Conservation (phyloP, 2,797 vertebrate species). For the Parauchenoglanis punctatus region DNA sequence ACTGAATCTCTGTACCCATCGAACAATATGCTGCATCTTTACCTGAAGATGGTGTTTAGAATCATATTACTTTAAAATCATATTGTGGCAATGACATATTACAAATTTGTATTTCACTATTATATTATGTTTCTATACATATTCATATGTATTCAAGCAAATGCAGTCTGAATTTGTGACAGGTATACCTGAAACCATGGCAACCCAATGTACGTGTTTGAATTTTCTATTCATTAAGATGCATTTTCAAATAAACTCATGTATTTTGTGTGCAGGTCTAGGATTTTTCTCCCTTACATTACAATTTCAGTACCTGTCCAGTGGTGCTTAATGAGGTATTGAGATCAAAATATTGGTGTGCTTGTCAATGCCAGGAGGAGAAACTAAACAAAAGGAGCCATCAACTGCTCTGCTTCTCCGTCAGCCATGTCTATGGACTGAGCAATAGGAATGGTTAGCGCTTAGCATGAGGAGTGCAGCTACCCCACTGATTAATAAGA, state of each 20-base stretch:
- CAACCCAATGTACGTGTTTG: background rate
- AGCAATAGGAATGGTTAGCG: slow-evolving; percentile 54
- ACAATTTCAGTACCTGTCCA: background rate
- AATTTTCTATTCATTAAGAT: background rate
- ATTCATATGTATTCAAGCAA: background rate
- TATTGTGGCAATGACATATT: background rate
- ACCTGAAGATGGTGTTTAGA: background rate
- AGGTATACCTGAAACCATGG: background rate
- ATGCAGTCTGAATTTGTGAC: background rate
- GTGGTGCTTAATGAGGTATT: background rate
- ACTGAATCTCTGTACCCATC: background rate
- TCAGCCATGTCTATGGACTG: slow-evolving; percentile 40
- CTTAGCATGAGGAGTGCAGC: slow-evolving; percentile 54
- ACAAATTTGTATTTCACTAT: background rate
- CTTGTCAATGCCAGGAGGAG: background rate
- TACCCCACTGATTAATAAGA: slow-evolving; percentile 61
- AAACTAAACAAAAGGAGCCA: slow-evolving; percentile 17
- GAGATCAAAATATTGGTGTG: background rate
- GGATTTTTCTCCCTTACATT: background rate
- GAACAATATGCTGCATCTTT: background rate
- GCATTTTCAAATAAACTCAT: background rate
- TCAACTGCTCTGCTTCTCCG: slow-evolving; percentile 37
- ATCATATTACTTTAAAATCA: background rate
- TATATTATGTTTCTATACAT: background rate
- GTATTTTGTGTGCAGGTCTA: background rate